Evolutionary conservation across 2,797 vertebrate species (phyloP).

Genomic region (Halcyon chelicuti): DNA sequence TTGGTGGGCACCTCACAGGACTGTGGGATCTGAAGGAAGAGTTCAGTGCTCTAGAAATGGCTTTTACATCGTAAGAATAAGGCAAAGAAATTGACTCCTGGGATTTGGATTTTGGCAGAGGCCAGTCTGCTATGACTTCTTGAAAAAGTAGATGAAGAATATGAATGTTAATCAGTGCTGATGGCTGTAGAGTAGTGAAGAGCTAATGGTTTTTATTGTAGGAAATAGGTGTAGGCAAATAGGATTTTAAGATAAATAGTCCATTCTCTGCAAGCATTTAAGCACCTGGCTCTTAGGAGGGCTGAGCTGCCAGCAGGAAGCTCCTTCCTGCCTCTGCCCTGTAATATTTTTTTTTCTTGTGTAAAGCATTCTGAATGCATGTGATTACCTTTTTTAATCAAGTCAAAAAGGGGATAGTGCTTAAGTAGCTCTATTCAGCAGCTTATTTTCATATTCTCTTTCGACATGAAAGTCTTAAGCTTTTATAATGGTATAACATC

Average conservation of each 20-base stretch:
- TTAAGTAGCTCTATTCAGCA: slow-evolving; percentile 6
- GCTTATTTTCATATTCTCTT: background rate
- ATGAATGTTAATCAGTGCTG: background rate
- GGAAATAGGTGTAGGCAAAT: background rate
- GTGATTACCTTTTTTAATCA: slow-evolving; percentile 37
- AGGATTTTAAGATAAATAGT: background rate
- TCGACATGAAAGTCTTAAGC: background rate
- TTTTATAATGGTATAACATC: background rate
- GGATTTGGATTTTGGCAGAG: background rate
- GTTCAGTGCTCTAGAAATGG: background rate
- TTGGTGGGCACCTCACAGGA: background rate
- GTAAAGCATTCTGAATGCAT: background rate
- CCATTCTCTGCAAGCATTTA: background rate
- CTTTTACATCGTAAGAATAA: background rate
- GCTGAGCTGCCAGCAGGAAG: background rate
- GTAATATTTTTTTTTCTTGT: background rate
- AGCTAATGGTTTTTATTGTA: background rate
- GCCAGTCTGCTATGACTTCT: background rate
- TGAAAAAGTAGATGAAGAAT: background rate
- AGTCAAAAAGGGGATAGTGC: background rate
- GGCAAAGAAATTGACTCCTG: background rate
- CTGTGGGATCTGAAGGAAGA: background rate
- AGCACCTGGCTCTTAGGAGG: slow-evolving; percentile 8
- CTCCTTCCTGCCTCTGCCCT: slow-evolving; percentile 4
- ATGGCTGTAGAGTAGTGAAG: background rate